Evolutionary conservation across 64 coral and sea anemone species (phyloP).

Genomic region (Cladopsammia gracilis): DNA sequence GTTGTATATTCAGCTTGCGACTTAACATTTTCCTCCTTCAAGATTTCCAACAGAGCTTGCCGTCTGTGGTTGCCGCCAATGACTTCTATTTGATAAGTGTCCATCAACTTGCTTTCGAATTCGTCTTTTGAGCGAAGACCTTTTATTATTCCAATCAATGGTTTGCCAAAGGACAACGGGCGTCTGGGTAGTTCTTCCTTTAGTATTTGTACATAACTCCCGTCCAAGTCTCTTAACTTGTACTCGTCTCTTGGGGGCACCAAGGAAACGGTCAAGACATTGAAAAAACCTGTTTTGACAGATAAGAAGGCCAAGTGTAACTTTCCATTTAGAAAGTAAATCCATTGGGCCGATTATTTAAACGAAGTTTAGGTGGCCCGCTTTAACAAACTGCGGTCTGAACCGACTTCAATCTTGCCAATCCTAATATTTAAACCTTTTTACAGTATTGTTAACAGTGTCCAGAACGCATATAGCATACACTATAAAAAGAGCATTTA

Average conservation of each 20-base stretch:
- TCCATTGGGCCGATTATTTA: no score
- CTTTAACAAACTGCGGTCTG: no score
- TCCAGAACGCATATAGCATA: no score
- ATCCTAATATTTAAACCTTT: no score
- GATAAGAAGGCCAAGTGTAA: no score
- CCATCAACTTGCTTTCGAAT: slow-evolving; percentile 1
- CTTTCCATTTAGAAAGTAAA: no score
- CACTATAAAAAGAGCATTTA: no score
- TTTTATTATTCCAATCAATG: slow-evolving; percentile 6
- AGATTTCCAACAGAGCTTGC: background rate
- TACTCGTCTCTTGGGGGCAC: slow-evolving; percentile 15
- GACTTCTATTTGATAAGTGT: slow-evolving; percentile 31
- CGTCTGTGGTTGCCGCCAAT: slow-evolving; percentile 38
- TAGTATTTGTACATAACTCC: slow-evolving; percentile 17
- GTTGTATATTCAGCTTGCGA: background rate
- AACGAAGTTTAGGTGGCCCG: no score
- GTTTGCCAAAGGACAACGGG: background rate
- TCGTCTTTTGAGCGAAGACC: background rate
- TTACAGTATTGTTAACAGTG: no score
- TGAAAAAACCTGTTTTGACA: slow-evolving; percentile 26
- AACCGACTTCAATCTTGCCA: no score
- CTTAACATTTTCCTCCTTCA: background rate
- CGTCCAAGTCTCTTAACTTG: slow-evolving; percentile 31
- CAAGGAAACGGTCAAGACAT: slow-evolving; percentile 22
- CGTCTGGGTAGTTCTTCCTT: background rate